These are phyloP conservation scores for Asbolus verrucosus DNA, from an alignment of 1,140 invertebrate species.

Conservation along the genomic window DNA sequence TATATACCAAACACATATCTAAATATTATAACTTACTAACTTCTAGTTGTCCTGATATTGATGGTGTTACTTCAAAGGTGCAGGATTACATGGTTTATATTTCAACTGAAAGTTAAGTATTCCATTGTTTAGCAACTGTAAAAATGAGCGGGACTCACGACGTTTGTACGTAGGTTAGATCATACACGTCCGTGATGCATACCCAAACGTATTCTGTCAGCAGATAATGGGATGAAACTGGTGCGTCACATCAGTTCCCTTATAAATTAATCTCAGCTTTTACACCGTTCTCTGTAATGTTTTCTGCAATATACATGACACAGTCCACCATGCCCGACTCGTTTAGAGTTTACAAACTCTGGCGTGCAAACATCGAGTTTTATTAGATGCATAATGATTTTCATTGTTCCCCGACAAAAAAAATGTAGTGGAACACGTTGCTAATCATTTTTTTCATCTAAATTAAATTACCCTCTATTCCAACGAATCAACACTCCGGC, in stretches of 20 bases:
- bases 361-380: conserved; percentile 19
- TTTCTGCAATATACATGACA: conserved; percentile 27
- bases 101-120: too few relatives aligned
- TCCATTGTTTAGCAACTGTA: too few relatives aligned
- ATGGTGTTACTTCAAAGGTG: too few relatives aligned
- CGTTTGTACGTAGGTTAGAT: too few relatives aligned
- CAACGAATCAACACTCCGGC: background rate
- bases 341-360: conserved; percentile 30
- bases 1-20: too few relatives aligned
- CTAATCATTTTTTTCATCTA: conserved; percentile 37
- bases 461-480: conserved; percentile 19
- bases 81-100: too few relatives aligned
- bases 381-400: conserved; percentile 28
- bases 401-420: conserved; percentile 25
- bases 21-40: too few relatives aligned
- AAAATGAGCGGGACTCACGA: too few relatives aligned
- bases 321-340: conserved; percentile 14
- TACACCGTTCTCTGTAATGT: conserved; percentile 37
- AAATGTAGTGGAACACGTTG: conserved; percentile 9
- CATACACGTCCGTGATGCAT: conserved; percentile 28
- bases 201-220: conserved; percentile 26
- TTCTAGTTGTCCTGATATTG: too few relatives aligned
- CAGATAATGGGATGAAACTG: conserved; percentile 35
- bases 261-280: conserved; percentile 42
- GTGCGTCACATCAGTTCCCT: conserved; percentile 31